Base-by-base conservation (phyloP, 2,888 invertebrate species). In the Agonopterix alstromeriana region DNA sequence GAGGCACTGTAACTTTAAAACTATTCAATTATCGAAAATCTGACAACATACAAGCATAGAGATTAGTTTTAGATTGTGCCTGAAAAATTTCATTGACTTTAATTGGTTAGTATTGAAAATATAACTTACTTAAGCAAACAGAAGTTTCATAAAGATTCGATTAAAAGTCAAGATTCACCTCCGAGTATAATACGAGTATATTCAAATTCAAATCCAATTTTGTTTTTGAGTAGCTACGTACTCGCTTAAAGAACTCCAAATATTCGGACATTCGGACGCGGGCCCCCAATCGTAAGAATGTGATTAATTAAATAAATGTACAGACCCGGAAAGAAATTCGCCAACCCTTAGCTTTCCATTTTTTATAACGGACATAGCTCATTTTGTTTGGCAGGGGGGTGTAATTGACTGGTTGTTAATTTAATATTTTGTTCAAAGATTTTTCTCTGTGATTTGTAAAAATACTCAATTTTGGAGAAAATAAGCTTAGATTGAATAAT, bases 301-400 rank as follows among this genome's bases (percentile, higher is more conserved):
- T 82, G 73, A 86, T 84, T 85, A 88, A 88, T 88, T 86, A 84
- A 87, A 87, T 83, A 80, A 82, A 86, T 80, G 80, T 75, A 80
- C 78, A 77, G 76, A 73, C 68, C 73, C 71, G 70, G 77, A 79
- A 84, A 84, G 80, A 84, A 82, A 82, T 81, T 77, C 70, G 68
- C 63, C 77, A 82, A 82, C 83, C 86, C 87, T 83, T 81, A 70
- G 77, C 67, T 69, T 65, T 52, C 67, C 66, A 68, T 72, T 82
- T 85, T 84, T 83, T 81, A 73, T 70, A 75, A 70, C 77, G 68
- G 76, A 77, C 78, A 81, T 82, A 77, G 75, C 73, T 76, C 70
- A 76, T 80, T 75, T 80, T 73, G 72, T 72, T 79, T 67, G 66
- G 67, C 65, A 11, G 44, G 51, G 72, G 75, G 73, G 69, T 69